These are phyloP conservation scores for Mesitornis unicolor DNA, from an alignment of 2,113 vertebrate genomes.

Conservation along the genomic window DNA sequence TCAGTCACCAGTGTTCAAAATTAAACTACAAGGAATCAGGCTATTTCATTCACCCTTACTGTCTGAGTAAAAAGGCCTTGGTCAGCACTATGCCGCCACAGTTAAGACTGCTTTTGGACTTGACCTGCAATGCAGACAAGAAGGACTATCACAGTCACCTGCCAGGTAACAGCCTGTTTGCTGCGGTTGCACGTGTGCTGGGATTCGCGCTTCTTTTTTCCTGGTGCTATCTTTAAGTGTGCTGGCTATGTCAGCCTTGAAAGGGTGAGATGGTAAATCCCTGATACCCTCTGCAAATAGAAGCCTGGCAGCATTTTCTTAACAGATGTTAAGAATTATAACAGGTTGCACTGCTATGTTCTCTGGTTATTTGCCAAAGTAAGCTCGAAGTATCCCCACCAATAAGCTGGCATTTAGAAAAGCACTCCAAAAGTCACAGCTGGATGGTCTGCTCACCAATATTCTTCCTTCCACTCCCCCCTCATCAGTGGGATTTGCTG, in stretches of 20 bases:
- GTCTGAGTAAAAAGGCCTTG: neutral
- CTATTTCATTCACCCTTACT: neutral
- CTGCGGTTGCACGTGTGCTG: neutral
- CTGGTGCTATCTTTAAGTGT: neutral
- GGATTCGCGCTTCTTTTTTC: neutral
- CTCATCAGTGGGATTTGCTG: neutral
- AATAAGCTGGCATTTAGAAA: neutral
- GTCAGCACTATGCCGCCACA: accelerated
- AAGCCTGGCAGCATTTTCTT: neutral
- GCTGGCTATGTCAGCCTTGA: neutral
- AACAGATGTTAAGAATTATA: neutral
- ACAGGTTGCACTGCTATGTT: neutral
- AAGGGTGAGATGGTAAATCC: neutral
- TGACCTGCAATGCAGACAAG: neutral
- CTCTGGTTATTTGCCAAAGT: neutral
- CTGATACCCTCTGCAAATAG: neutral
- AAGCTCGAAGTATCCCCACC: neutral
- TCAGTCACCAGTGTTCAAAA: neutral
- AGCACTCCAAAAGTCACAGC: neutral
- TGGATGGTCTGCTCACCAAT: neutral
- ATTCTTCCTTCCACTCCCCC: neutral
- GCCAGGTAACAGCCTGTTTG: neutral
- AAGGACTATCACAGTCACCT: neutral
- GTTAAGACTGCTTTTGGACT: neutral
- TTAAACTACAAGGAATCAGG: neutral